A percentile compares a stretch with the other conserved stretches of the same genome.
Evolutionary conservation across 2,797 vertebrate species (phyloP).

Genomic region (Neosilurus hyrtlii): DNA sequence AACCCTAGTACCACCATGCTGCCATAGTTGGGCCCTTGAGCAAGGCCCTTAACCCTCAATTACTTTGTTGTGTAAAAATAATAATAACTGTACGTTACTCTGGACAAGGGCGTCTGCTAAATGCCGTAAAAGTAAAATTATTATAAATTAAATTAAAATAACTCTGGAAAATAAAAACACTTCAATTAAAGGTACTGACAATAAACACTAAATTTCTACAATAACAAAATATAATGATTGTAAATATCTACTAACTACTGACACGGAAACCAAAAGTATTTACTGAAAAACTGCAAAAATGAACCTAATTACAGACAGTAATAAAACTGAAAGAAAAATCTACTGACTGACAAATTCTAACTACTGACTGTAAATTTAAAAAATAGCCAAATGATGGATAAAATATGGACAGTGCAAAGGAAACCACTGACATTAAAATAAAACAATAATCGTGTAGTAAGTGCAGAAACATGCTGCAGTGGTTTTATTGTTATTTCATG

Average conservation of each 20-base stretch:
- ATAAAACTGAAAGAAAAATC: background rate
- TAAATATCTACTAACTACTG: background rate
- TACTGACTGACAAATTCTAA: background rate
- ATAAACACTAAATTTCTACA: background rate
- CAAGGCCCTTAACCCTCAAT: too few relatives aligned
- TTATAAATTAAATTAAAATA: too few relatives aligned
- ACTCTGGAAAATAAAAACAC: background rate
- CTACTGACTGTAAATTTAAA: background rate
- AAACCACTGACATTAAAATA: background rate
- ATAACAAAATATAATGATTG: background rate
- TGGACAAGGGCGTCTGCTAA: too few relatives aligned
- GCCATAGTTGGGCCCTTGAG: too few relatives aligned
- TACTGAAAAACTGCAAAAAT: background rate
- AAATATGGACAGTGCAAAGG: background rate
- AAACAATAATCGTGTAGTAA: background rate
- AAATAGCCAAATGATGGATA: background rate
- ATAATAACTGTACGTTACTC: too few relatives aligned
- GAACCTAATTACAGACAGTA: background rate
- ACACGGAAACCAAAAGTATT: background rate
- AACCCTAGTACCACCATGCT: too few relatives aligned
- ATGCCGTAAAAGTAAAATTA: too few relatives aligned
- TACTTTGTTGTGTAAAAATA: too few relatives aligned
- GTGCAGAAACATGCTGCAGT: background rate
- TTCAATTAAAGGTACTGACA: background rate
- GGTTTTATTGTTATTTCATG: background rate